These are phyloP conservation scores for Uloborus diversus DNA, from an alignment of 1,140 invertebrate species.

Conservation along the genomic window DNA sequence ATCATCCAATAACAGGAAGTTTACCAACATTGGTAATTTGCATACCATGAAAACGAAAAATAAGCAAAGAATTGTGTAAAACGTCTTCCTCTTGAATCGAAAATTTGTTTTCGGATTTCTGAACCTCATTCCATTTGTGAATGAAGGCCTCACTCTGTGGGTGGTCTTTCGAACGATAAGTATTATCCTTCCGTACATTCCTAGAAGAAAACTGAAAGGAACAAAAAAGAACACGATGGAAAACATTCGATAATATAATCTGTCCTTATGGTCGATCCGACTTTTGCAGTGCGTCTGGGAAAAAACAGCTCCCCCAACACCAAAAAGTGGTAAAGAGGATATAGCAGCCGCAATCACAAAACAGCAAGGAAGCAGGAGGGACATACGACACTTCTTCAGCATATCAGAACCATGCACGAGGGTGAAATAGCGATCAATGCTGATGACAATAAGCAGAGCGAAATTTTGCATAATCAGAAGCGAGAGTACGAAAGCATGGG, in stretches of 20 bases:
- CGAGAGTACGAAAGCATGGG: not conserved
- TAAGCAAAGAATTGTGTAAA: conserved; percentile 13
- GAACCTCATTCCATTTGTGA: not conserved
- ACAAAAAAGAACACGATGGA: conserved; percentile 20
- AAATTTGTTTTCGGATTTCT: not conserved
- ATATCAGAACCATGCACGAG: not conserved
- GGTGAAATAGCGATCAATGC: conserved; percentile 27
- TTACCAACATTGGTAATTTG: conserved; percentile 3
- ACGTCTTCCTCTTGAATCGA: conserved; percentile 22
- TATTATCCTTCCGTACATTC: conserved; percentile 17
- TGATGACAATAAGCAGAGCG: conserved; percentile 11
- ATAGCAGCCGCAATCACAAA: not conserved
- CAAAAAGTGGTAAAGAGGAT: conserved; percentile 19
- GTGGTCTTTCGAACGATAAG: not conserved
- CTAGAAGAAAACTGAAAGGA: conserved; percentile 11
- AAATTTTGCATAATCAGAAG: conserved; percentile 14
- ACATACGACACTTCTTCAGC: not conserved
- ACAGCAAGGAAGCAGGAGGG: not conserved
- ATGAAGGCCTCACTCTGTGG: not conserved
- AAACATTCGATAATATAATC: conserved; percentile 9
- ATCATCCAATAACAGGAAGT: not conserved
- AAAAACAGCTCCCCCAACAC: conserved; percentile 4
- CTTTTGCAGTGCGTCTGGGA: not conserved
- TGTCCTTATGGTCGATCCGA: not conserved
- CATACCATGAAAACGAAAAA: conserved; percentile 2